Conservation (phyloP, 2,888 invertebrate genomes). For the Eristalis pertinax region DNA sequence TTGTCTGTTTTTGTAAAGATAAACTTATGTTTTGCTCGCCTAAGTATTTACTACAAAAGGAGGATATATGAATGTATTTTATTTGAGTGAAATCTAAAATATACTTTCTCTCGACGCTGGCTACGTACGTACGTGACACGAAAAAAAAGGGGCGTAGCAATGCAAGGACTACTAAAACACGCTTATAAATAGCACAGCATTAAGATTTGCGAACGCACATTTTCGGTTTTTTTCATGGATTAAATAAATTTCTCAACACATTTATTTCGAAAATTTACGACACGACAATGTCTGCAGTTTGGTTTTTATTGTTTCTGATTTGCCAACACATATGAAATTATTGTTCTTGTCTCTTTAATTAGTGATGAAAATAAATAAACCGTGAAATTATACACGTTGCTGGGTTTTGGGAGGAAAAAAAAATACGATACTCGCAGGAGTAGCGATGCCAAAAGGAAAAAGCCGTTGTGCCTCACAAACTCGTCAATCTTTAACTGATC, state of each 20-base stretch:
- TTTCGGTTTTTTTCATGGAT: not conserved
- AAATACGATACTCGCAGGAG: not conserved
- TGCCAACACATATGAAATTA: conserved; percentile 13
- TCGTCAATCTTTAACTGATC: conserved; percentile 56
- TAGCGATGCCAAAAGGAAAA: not conserved
- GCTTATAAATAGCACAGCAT: conserved; percentile 61
- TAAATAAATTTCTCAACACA: conserved; percentile 5
- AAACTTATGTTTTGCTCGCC: conserved; percentile 7
- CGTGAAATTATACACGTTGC: not conserved
- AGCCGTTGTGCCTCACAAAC: conserved; percentile 37
- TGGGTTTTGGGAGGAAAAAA: not conserved
- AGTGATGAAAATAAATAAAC: not conserved
- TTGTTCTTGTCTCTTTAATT: not conserved
- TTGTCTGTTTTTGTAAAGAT: conserved; percentile 8
- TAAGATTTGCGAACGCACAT: conserved; percentile 43
- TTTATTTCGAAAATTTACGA: conserved; percentile 46
- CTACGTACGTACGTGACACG: conserved; percentile 53
- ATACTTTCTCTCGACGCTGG: conserved; percentile 32
- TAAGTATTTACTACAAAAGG: conserved; percentile 31
- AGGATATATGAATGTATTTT: conserved; percentile 2
- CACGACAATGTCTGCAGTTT: conserved; percentile 10
- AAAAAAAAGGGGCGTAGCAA: conserved; percentile 48
- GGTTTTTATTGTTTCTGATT: conserved; percentile 24
- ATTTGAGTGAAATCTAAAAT: conserved; percentile 45
- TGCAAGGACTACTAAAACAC: conserved; percentile 49